Evolutionary conservation across 2,888 invertebrate genomes (phyloP).

Genomic region (Proisotoma minuta): DNA sequence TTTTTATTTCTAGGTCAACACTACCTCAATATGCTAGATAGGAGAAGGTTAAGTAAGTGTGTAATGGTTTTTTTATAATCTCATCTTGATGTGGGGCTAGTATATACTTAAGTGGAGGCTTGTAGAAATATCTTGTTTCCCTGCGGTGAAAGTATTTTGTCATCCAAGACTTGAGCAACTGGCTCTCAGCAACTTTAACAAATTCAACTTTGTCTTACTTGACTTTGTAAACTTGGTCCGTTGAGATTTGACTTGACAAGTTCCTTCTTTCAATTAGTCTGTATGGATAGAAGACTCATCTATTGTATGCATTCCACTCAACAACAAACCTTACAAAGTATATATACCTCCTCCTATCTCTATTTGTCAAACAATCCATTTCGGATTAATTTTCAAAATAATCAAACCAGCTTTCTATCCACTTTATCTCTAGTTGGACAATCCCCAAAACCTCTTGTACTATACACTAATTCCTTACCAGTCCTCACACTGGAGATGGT

Average conservation of each 20-base stretch:
- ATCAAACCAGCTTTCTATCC: background rate
- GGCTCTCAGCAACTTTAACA: constrained; percentile 7
- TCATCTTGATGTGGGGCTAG: background rate
- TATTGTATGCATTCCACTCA: background rate
- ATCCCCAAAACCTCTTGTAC: too few relatives aligned
- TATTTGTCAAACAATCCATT: background rate
- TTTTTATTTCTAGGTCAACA: too few relatives aligned
- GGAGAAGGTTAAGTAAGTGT: background rate
- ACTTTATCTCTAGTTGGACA: too few relatives aligned
- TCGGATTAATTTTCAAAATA: background rate
- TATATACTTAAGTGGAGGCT: background rate
- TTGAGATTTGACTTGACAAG: constrained; percentile 5
- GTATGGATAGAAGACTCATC: background rate
- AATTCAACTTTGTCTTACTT: constrained; percentile 10
- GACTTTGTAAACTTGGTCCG: constrained; percentile 16
- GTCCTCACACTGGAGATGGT: constrained; percentile 45
- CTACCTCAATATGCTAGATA: too few relatives aligned
- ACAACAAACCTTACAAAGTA: background rate
- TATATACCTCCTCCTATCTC: background rate
- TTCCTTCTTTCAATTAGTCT: constrained; percentile 11
- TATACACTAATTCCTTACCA: constrained; percentile 41
- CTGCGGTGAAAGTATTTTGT: constrained; percentile 4
- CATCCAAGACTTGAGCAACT: background rate
- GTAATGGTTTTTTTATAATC: constrained; percentile 5
- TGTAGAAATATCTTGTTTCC: constrained; percentile 4